phyloP scores from a whole-genome alignment of 2,888 invertebrate species.

The Chymomyza amoena region DNA sequence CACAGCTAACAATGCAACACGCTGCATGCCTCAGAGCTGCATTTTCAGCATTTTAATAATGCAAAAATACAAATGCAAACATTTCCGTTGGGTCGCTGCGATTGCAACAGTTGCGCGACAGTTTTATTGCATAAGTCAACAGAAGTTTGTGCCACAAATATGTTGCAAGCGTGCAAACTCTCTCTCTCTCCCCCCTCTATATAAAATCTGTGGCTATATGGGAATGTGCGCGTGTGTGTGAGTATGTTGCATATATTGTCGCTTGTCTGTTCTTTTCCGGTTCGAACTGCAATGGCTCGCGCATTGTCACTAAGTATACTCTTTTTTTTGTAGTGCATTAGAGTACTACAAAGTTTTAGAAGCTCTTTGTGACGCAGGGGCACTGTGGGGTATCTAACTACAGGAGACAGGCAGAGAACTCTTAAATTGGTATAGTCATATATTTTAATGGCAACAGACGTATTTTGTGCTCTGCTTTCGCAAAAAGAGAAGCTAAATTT shows the following conservation, averaged over 20 bases:
- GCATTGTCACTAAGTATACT: slow-evolving; percentile 21
- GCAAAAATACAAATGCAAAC: slow-evolving; percentile 73
- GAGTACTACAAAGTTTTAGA: slow-evolving; percentile 8
- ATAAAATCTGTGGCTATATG: neutral
- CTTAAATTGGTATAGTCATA: no score
- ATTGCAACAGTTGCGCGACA: slow-evolving; percentile 66
- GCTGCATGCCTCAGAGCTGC: slow-evolving; percentile 5
- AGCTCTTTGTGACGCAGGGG: neutral
- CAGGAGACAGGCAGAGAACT: no score
- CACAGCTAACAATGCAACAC: neutral
- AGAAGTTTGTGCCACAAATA: slow-evolving; percentile 63
- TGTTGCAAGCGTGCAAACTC: slow-evolving; percentile 11
- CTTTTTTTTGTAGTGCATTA: neutral
- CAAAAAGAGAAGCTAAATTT: no score
- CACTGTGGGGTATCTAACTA: no score
- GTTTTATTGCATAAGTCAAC: slow-evolving; percentile 74
- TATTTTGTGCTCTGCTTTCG: no score
- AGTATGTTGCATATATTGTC: neutral
- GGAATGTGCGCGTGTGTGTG: neutral
- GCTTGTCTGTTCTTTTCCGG: slow-evolving; percentile 27
- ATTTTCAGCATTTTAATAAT: slow-evolving; percentile 71
- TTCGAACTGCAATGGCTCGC: slow-evolving; percentile 26
- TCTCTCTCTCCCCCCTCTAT: neutral
- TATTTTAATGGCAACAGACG: no score
- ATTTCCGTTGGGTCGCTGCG: slow-evolving; percentile 51